phyloP scores from a whole-genome alignment of 2,888 invertebrate genomes.

The Norana najaformis region DNA sequence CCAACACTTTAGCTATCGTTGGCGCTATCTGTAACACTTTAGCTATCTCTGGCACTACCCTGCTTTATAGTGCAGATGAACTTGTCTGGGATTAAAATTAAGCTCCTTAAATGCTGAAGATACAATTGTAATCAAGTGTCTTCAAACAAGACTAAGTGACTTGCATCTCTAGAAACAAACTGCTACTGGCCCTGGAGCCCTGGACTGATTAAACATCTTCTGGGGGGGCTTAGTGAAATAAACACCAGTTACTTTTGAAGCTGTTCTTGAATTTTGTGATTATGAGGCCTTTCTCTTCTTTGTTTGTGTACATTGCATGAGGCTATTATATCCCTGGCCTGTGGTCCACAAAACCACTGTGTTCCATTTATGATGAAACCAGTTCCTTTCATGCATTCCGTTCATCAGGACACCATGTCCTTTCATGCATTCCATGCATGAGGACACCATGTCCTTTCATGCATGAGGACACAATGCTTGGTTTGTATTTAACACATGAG shows the following conservation, averaged over 20 bases:
- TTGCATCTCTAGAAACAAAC: conserved; percentile 1
- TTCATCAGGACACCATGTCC: not conserved
- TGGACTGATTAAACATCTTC: not conserved
- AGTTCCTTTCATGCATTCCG: not conserved
- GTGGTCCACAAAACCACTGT: not conserved
- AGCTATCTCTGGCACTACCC: not conserved
- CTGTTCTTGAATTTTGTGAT: not conserved
- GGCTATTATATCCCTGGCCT: not conserved
- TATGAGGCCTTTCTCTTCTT: not conserved
- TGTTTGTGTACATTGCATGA: not conserved
- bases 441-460: not conserved
- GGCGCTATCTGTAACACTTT: too few relatives aligned
- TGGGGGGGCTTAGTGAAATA: not conserved
- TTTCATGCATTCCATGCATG: not conserved
- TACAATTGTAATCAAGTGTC: conserved; percentile 1
- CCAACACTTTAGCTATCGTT: not conserved
- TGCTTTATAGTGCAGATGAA: not conserved
- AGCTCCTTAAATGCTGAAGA: not conserved
- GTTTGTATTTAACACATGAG: not conserved
- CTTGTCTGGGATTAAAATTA: too few relatives aligned
- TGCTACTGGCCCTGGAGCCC: not conserved
- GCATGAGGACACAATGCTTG: not conserved
- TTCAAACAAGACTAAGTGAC: not conserved
- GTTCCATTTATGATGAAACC: not conserved
- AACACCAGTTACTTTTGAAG: conserved; percentile 4